phyloP scores from a whole-genome alignment of 1,140 invertebrate species.

The Habropoda laboriosa region DNA sequence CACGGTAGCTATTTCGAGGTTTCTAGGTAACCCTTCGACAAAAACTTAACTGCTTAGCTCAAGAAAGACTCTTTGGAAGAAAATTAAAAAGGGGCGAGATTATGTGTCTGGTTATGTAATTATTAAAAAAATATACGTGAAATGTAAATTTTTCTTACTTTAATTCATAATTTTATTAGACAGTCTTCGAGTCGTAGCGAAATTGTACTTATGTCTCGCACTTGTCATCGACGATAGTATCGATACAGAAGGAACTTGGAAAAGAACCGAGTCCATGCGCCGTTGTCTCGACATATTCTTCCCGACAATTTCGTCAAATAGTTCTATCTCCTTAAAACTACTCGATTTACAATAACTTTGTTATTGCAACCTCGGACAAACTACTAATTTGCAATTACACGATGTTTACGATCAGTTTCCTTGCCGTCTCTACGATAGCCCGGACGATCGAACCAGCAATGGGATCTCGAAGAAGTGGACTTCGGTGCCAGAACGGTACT shows the following conservation, averaged over 20 bases:
- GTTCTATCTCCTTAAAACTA: too few species aligned
- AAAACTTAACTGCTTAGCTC: too few species aligned
- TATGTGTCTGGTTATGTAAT: too few species aligned
- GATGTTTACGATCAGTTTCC: neutral
- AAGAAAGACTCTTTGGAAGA: too few species aligned
- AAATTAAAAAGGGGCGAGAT: too few species aligned
- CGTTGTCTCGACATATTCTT: neutral
- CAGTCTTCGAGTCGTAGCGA: too few species aligned
- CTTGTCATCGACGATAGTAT: neutral
- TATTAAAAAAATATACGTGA: too few species aligned
- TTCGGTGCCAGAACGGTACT: constrained; percentile 13
- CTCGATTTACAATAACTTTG: neutral
- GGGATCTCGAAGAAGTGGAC: neutral
- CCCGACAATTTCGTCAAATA: neutral
- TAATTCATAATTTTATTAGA: too few species aligned
- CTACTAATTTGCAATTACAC: constrained; percentile 6
- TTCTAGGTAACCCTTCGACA: too few species aligned
- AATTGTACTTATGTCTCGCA: too few species aligned
- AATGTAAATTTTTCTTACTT: too few species aligned
- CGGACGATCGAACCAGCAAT: constrained; percentile 9
- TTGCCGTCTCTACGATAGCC: neutral
- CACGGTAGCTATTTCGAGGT: constrained; percentile 27
- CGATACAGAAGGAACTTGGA: neutral
- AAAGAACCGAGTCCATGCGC: neutral
- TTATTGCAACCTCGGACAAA: neutral